A percentile compares a stretch with the other conserved stretches of the same genome.
Evolutionary conservation across 2,113 vertebrate species (phyloP).

Genomic region (Taxidea taxus): DNA sequence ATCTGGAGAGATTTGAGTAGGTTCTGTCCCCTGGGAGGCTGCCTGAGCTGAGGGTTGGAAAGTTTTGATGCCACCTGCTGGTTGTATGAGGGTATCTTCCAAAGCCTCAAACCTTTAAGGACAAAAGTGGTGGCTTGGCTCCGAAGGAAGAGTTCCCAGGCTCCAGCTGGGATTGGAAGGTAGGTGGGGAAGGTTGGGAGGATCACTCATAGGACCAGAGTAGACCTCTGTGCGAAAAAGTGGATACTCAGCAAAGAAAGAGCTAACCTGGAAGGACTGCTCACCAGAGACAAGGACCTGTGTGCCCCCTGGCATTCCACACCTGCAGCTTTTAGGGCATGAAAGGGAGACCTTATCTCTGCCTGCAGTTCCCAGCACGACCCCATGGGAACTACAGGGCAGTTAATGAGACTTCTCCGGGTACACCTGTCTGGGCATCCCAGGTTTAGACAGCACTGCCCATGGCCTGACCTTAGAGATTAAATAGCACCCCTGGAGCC

Average conservation of each 20-base stretch:
- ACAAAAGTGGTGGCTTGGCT: background rate
- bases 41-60: background rate
- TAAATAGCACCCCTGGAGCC: background rate
- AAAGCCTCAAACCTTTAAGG: background rate
- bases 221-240: background rate
- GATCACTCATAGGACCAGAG: background rate
- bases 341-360: background rate
- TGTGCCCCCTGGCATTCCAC: background rate
- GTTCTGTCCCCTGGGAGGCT: background rate
- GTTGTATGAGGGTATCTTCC: background rate
- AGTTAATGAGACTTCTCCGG: background rate
- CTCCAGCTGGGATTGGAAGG: background rate
- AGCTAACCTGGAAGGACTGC: background rate
- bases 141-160: background rate
- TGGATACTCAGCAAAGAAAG: background rate
- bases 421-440: background rate
- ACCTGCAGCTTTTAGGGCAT: background rate
- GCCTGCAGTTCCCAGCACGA: background rate
- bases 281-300: background rate
- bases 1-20: background rate
- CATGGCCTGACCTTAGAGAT: background rate
- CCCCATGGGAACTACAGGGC: background rate
- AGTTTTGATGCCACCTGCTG: conserved; percentile 59
- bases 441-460: background rate
- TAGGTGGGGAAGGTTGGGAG: background rate